Percentiles rank a stretch among this genome's conserved stretches.
Conservation (phyloP, 1,140 invertebrate genomes). For the Scaptomyza hsui region DNA sequence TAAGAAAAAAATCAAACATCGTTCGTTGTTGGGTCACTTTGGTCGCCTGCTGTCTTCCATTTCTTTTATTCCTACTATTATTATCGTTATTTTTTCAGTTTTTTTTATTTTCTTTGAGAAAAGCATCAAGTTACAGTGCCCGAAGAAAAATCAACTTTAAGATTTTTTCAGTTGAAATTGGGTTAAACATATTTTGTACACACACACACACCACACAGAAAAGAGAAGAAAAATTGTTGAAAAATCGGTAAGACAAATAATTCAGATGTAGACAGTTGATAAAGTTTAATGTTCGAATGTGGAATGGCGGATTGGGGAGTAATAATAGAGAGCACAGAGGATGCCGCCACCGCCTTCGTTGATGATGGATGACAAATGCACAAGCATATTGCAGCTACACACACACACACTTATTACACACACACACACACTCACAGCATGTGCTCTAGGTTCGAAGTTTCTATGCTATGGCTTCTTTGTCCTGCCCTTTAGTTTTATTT, state of each 20-base stretch:
- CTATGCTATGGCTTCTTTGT: conserved; percentile 33
- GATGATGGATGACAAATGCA: conserved; percentile 78
- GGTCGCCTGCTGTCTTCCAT: neutral
- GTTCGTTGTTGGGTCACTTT: conserved; percentile 17
- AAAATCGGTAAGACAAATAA: conserved; percentile 47
- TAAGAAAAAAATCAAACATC: conserved; percentile 36
- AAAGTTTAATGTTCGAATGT: neutral
- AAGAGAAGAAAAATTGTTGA: conserved; percentile 12
- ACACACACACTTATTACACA: conserved; percentile 9
- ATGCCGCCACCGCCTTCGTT: conserved; percentile 20
- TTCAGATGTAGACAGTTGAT: conserved; percentile 32
- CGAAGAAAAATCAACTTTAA: conserved; percentile 25
- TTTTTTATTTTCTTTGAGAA: neutral
- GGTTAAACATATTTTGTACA: conserved; percentile 41
- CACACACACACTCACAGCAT: conserved; percentile 21
- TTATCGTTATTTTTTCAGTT: conserved; percentile 13
- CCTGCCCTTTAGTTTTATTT: conserved; percentile 33
- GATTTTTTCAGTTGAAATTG: conserved; percentile 52
- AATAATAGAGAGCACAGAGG: conserved; percentile 2
- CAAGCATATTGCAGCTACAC: conserved; percentile 40
- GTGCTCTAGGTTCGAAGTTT: conserved; percentile 14
- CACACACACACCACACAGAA: conserved; percentile 1
- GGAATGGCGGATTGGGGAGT: neutral
- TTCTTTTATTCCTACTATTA: conserved; percentile 10
- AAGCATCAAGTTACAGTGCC: conserved; percentile 22